These are phyloP conservation scores for Hypothenemus hampei DNA, from an alignment of 1,140 invertebrate species.

Conservation along the genomic window DNA sequence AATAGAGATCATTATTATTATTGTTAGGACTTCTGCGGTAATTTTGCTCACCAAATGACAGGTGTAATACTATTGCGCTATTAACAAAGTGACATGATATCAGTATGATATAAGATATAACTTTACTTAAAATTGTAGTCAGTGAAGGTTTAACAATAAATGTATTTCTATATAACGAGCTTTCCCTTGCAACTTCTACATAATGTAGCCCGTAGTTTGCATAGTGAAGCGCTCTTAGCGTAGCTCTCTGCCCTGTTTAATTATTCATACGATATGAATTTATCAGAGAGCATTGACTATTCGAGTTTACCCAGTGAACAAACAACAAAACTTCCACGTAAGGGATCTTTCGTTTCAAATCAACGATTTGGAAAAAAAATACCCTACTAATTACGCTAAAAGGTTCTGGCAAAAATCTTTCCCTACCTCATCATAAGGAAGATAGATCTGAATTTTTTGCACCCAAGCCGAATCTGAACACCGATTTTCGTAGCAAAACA, in stretches of 20 bases:
- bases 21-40: no score
- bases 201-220: neutral
- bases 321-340: no score
- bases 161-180: neutral
- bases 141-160: no score
- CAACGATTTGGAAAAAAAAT: no score
- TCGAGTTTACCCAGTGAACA: no score
- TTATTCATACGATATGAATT: constrained; percentile 2
- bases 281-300: neutral
- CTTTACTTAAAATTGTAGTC: no score
- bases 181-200: neutral
- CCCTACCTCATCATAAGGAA: constrained; percentile 32
- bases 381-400: neutral
- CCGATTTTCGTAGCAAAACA: constrained; percentile 32
- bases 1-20: no score
- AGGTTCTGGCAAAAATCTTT: constrained; percentile 5
- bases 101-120: no score
- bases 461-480: constrained; percentile 30
- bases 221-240: neutral
- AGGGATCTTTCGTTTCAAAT: no score
- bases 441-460: constrained; percentile 33
- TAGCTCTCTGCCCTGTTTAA: neutral
- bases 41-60: no score
- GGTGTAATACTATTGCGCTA: no score
- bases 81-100: no score